Evolutionary conservation across 2,888 invertebrate species (phyloP).

Genomic region (Onchidella celtica): DNA sequence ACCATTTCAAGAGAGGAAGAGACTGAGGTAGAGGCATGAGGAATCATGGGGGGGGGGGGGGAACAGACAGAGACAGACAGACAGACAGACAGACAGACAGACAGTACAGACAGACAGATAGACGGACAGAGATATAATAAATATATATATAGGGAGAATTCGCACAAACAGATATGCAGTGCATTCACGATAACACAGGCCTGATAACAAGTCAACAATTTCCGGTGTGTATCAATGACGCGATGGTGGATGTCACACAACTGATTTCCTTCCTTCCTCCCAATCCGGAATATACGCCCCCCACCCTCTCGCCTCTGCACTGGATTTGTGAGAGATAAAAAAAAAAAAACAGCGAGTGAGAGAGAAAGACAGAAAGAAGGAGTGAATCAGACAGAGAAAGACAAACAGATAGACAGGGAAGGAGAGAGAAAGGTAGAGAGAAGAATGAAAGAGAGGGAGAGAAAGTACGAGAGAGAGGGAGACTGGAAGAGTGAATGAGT

Average conservation of each 20-base stretch:
- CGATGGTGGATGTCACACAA: too few species aligned
- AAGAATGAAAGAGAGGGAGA: conserved; percentile 14
- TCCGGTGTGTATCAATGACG: neutral
- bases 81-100: neutral
- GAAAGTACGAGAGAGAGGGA: too few species aligned
- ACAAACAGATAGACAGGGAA: conserved; percentile 12
- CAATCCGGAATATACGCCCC: too few species aligned
- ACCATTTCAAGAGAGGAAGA: too few species aligned
- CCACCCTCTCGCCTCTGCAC: neutral
- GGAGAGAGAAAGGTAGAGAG: too few species aligned
- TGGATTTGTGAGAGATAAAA: neutral
- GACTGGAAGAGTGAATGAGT: neutral
- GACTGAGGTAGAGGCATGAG: too few species aligned
- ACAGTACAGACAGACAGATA: neutral
- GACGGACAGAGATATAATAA: neutral
- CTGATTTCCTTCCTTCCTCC: too few species aligned
- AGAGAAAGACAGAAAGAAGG: conserved; percentile 14
- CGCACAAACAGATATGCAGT: too few species aligned
- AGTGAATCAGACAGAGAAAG: conserved; percentile 9
- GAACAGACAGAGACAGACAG: too few species aligned
- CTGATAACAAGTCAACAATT: neutral
- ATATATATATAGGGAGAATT: too few species aligned
- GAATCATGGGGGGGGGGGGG: too few species aligned
- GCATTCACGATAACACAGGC: too few species aligned
- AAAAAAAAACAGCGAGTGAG: conserved; percentile 5